Evolutionary conservation across 2,888 invertebrate species (phyloP), one percentile per base, ranked within the genome.

Genomic region (Cerastoderma edule): DNA sequence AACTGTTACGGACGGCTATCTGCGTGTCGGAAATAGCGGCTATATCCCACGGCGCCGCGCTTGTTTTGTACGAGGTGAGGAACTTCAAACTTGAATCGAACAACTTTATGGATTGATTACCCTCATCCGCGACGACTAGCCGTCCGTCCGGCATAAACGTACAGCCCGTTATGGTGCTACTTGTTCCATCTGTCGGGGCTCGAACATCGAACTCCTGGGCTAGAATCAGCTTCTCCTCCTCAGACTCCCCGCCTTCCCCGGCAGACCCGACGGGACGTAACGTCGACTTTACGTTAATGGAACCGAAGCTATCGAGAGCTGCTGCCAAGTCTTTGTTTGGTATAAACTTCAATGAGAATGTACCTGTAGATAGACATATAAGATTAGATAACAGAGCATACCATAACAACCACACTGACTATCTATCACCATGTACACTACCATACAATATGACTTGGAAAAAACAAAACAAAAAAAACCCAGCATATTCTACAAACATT

Each of bases 1-100:
- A 79, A 54, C 80, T 80, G 30, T 67, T 60, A 22, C 80, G 32
- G 0, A 80, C 66, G 1, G 77, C 75, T 19, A 80, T 63, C 35
- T 72, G 63, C 16, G 39, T 48, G 10, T 70, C 67, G 1, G 72
- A 56, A 13, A 80, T 22, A 5, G 69, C 63, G 19, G 71, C 80
- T 24, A 80, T 27, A 53, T 80, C 80, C 80, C 80, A 80, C 6
- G 80, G 80, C 4, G 77, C 54, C 16, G 60, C 48, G 24, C 54
- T 33, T 19, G 73, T 28, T 56, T 69, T 67, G n/a, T 64, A 60
- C 1, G 53, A 50, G 8, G 60, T 27, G 2, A 72, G 24, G n/a
- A 57, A 54, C 19, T 57, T 54, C 16, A 64, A 39, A 6, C 69
- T 67, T 5, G 35, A 6, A 39, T 56, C 46, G 10, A 78, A 44